These are phyloP conservation scores for Ochlodes sylvanus DNA, from an alignment of 2,888 invertebrate genomes.

Conservation along the genomic window DNA sequence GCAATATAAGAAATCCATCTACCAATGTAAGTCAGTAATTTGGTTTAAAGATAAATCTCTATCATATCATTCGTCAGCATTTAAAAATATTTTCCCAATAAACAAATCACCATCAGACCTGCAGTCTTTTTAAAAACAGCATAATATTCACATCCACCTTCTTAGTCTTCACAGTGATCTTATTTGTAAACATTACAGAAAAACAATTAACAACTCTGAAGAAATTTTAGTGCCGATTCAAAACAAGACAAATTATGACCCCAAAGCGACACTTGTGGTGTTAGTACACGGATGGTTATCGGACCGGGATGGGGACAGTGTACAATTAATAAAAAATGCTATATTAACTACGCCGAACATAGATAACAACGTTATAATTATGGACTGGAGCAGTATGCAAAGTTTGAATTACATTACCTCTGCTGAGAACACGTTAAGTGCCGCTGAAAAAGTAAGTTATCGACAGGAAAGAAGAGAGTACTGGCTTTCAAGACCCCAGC, in stretches of 20 bases:
- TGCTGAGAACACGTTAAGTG: conserved; percentile 23
- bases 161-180: too few relatives aligned
- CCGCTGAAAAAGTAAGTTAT: conserved; percentile 33
- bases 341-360: conserved; percentile 5
- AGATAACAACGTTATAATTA: conserved; percentile 33
- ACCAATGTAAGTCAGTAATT: too few relatives aligned
- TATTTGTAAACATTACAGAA: neutral
- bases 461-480: too few relatives aligned
- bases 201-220: conserved; percentile 16
- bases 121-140: too few relatives aligned
- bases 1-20: too few relatives aligned
- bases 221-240: conserved; percentile 15
- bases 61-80: too few relatives aligned
- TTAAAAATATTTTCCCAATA: too few relatives aligned
- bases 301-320: conserved; percentile 18
- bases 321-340: conserved; percentile 37
- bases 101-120: too few relatives aligned
- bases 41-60: too few relatives aligned
- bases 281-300: conserved; percentile 37
- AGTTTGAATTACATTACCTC: conserved; percentile 26
- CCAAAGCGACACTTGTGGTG: conserved; percentile 10
- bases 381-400: conserved; percentile 34
- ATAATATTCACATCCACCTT: too few relatives aligned
- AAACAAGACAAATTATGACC: neutral
- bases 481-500: too few relatives aligned